Conservation (phyloP, 2,888 invertebrate species). For the Baccha elongata region DNA sequence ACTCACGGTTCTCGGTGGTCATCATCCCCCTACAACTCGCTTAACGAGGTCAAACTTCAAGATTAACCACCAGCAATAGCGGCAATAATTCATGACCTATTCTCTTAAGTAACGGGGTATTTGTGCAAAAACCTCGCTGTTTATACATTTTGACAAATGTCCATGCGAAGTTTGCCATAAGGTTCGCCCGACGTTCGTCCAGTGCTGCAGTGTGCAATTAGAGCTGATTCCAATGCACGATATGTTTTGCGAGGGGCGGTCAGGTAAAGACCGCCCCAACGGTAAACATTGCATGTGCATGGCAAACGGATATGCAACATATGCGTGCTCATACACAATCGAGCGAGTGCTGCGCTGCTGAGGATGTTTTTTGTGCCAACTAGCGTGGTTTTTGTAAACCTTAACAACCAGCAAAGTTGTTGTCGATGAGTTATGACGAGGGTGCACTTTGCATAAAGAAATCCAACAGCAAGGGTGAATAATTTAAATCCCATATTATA, state of each 20-base stretch:
- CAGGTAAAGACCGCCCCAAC: conserved; percentile 63
- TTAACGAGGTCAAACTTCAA: conserved; percentile 59
- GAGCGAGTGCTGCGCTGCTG: conserved; percentile 42
- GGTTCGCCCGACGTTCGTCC: conserved; percentile 18
- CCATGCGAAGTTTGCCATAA: conserved; percentile 65
- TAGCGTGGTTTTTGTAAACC: conserved; percentile 15
- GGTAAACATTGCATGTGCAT: conserved; percentile 74
- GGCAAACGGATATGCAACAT: conserved; percentile 73
- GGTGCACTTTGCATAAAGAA: conserved; percentile 51
- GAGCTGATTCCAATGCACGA: conserved; percentile 56
- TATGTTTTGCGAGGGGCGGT: conserved; percentile 53
- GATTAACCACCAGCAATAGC: conserved; percentile 56
- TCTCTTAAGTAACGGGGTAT: conserved; percentile 6
- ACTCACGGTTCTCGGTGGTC: background rate
- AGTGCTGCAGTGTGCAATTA: conserved; percentile 67
- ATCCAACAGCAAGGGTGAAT: conserved; percentile 5
- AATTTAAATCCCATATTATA: background rate
- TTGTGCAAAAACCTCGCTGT: conserved; percentile 35
- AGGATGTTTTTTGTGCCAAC: conserved; percentile 27
- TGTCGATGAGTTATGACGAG: conserved; percentile 57
- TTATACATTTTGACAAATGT: conserved; percentile 71
- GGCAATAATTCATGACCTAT: conserved; percentile 68
- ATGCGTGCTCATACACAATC: conserved; percentile 74
- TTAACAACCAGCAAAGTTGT: background rate
- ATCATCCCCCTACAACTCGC: background rate